A percentile compares a stretch with the other conserved stretches of the same genome.
Conservation (phyloP, 1,140 invertebrate genomes). For the Pseudomyrmex concolor region DNA sequence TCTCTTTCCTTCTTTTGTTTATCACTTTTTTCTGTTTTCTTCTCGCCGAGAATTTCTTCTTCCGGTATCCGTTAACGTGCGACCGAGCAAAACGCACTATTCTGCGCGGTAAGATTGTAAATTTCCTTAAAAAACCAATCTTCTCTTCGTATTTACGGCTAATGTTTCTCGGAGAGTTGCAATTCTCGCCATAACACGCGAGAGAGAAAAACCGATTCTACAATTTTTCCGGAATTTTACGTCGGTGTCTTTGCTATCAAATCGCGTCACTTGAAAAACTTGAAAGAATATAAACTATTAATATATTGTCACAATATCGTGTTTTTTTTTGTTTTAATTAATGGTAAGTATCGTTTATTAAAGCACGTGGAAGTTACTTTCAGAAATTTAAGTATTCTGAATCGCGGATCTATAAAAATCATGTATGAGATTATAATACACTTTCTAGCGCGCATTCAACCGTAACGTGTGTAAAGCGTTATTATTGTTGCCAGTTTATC, state of each 20-base stretch:
- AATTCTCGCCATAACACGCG: slow-evolving; percentile 64
- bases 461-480: slow-evolving; percentile 65
- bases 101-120: slow-evolving; percentile 55
- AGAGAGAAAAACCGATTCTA: slow-evolving; percentile 32
- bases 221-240: not conserved
- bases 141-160: slow-evolving; percentile 65
- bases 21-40: not conserved
- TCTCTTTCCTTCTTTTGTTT: slow-evolving; percentile 27
- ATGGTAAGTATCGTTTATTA: too few relatives aligned
- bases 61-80: slow-evolving; percentile 14
- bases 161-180: slow-evolving; percentile 73
- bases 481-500: slow-evolving; percentile 74
- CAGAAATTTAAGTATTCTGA: too few relatives aligned
- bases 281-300: not conserved
- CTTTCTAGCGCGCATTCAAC: slow-evolving; percentile 56
- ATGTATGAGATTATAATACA: slow-evolving; percentile 54
- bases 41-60: not conserved
- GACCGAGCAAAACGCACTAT: slow-evolving; percentile 31
- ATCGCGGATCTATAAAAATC: not conserved
- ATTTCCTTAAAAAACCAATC: slow-evolving; percentile 77
- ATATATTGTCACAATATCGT: too few relatives aligned
- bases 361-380: too few relatives aligned
- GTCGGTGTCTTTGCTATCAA: not conserved
- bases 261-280: not conserved
- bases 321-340: too few relatives aligned